Evolutionary conservation across 2,888 invertebrate genomes (phyloP).

Genomic region (Scaptomyza reducta): DNA sequence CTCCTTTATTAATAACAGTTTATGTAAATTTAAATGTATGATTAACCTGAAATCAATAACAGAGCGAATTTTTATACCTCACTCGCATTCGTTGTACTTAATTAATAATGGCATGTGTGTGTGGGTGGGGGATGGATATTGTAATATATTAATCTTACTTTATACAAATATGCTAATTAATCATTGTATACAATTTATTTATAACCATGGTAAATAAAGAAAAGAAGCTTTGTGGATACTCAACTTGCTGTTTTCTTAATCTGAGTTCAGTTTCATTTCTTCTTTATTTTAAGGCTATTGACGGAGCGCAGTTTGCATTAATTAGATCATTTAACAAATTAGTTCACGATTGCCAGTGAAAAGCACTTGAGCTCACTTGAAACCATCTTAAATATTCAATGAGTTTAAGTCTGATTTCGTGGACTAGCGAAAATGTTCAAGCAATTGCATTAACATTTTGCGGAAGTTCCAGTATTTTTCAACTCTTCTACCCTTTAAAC

Average conservation of each 20-base stretch:
- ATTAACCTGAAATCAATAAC: conserved; percentile 73
- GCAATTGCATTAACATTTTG: conserved; percentile 58
- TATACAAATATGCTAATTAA: conserved; percentile 35
- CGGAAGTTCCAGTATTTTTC: too few species aligned
- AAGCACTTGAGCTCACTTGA: conserved; percentile 17
- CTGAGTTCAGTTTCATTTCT: background rate
- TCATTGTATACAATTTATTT: conserved; percentile 14
- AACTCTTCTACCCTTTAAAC: background rate
- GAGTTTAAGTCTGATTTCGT: conserved; percentile 26
- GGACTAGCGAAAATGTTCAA: conserved; percentile 30
- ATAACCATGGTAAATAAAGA: background rate
- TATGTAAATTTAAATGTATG: conserved; percentile 66
- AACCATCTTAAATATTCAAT: conserved; percentile 51
- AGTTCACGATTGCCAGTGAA: conserved; percentile 22
- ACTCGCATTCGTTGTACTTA: conserved; percentile 48
- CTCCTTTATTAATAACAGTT: conserved; percentile 68
- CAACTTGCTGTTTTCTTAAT: background rate
- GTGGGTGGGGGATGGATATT: conserved; percentile 17
- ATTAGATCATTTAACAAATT: conserved; percentile 49
- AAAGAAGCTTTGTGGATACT: background rate
- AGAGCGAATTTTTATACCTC: conserved; percentile 33
- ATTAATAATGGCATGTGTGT: conserved; percentile 53
- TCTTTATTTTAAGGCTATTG: conserved; percentile 1
- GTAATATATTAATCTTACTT: conserved; percentile 38
- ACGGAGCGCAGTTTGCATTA: conserved; percentile 16